Base-by-base conservation (phyloP, 1,140 invertebrate genomes). In the Bombus turneri region DNA sequence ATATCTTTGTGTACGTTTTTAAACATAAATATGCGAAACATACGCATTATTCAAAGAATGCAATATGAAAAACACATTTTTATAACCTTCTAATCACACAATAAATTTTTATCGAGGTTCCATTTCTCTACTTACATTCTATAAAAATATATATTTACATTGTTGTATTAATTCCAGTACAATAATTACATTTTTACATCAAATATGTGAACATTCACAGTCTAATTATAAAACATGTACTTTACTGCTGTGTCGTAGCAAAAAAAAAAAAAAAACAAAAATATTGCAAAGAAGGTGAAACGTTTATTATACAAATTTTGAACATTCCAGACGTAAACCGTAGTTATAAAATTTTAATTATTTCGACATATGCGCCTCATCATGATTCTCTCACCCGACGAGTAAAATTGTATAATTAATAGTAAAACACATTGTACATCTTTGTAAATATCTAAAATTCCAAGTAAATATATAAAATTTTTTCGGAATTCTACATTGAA, bases 221-320 rank as follows among this genome's bases (percentile, higher is more conserved):
- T 3, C 37, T 37, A 37, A 37, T 37, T 37, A 37, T 37, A 37
- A 37, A 37, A 37, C 37, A 37, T 37, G 37, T 37, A 37, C 37
- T 37, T 3, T 62, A 15, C 1, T 34, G 2, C n/a, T 41, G 0
- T n/a, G 47, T 39, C 8, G 6, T 1, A 8, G 39, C 5, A n/a
- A n/a, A 22, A 6, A 25, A n/a, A n/a, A 22, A 6, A 25, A 57
- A 1, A 6, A 71, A 15, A 71, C 28, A 1, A 15, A 12, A 34
- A 10, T 31, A 28, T 62, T 47, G 5, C 64, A 3, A 34, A 41
- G n/a, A 9, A 37, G 37, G 37, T 79, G 34, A 79, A 79, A 43
- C 59, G 5, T 77, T 83, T 83, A 83, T 83, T 83, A 53, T 43
- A 73, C 53, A 62, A 62, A 39, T 28, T 74, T 73, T 5, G 2